These are phyloP conservation scores for Hemicrepidius hirtus DNA, from an alignment of 2,888 invertebrate genomes.

Conservation along the genomic window DNA sequence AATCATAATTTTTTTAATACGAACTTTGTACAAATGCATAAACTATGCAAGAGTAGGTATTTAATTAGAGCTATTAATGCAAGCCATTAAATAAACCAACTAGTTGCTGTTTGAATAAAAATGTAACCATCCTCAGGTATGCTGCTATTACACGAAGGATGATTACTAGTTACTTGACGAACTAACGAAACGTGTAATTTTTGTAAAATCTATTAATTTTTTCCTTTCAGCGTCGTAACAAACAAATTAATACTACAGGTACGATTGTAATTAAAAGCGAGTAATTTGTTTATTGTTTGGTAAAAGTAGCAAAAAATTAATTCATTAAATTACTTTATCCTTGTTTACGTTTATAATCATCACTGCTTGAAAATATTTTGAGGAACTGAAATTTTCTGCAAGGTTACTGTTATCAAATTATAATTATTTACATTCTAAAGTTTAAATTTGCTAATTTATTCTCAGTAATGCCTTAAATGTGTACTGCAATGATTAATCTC, in stretches of 20 bases:
- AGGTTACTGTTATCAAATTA: slow-evolving; percentile 11
- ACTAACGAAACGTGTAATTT: too few relatives aligned
- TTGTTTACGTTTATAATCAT: slow-evolving; percentile 1
- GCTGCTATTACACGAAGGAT: too few relatives aligned
- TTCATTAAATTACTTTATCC: slow-evolving; percentile 4
- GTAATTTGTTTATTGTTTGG: neutral
- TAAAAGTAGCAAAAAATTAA: neutral
- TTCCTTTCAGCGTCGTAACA: too few relatives aligned
- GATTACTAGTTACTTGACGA: too few relatives aligned
- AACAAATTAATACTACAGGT: neutral
- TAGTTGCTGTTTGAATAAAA: too few relatives aligned
- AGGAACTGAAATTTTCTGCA: slow-evolving; percentile 11
- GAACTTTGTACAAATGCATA: slow-evolving; percentile 6
- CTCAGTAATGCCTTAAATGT: neutral
- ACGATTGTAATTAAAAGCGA: neutral
- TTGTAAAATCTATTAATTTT: too few relatives aligned
- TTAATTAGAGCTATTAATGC: neutral
- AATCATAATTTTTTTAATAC: neutral
- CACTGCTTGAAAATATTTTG: neutral
- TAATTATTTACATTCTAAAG: neutral
- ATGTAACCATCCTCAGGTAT: too few relatives aligned
- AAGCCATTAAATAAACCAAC: too few relatives aligned
- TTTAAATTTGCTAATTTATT: slow-evolving; percentile 4
- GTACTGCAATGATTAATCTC: neutral
- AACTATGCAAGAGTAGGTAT: neutral